A percentile compares a stretch with the other conserved stretches of the same genome.
These are phyloP conservation scores for Polyergus mexicanus DNA, from an alignment of 1,140 invertebrate species.

Conservation along the genomic window DNA sequence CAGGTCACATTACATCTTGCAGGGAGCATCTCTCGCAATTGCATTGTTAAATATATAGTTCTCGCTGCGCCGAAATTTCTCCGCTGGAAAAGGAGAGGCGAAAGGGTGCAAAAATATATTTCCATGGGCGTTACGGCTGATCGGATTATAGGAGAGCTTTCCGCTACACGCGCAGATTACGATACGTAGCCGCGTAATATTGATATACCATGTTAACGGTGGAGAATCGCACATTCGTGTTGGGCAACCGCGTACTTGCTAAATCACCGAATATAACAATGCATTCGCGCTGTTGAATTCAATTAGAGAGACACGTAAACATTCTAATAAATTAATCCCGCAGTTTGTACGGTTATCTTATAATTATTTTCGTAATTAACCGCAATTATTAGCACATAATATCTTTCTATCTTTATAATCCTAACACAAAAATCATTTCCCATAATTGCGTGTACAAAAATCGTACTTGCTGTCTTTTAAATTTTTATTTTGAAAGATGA, in stretches of 20 bases:
- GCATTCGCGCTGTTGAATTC: constrained; percentile 55
- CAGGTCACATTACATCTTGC: constrained; percentile 17
- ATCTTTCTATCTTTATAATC: constrained; percentile 27
- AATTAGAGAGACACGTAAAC: constrained; percentile 56
- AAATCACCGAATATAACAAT: constrained; percentile 60
- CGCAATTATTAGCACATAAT: constrained; percentile 11
- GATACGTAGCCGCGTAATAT: constrained; percentile 57
- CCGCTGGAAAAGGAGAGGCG: background rate
- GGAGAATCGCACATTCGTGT: constrained; percentile 51
- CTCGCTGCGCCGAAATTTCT: constrained; percentile 8
- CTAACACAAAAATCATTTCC: too few species aligned
- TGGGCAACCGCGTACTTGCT: constrained; percentile 54
- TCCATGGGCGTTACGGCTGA: constrained; percentile 44
- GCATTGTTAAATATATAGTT: constrained; percentile 30
- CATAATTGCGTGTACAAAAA: background rate
- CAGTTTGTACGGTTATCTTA: constrained; percentile 48
- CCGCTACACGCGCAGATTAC: constrained; percentile 56
- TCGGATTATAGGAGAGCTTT: constrained; percentile 60
- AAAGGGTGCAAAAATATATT: constrained; percentile 52
- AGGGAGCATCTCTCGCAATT: background rate
- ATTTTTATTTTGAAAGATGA: background rate
- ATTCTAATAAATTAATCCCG: constrained; percentile 45
- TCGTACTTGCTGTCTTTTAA: background rate
- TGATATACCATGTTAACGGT: constrained; percentile 61
- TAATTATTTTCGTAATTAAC: constrained; percentile 59